phyloP scores from a whole-genome alignment of 2,797 vertebrate genomes.

The Falco novaeseelandiae region DNA sequence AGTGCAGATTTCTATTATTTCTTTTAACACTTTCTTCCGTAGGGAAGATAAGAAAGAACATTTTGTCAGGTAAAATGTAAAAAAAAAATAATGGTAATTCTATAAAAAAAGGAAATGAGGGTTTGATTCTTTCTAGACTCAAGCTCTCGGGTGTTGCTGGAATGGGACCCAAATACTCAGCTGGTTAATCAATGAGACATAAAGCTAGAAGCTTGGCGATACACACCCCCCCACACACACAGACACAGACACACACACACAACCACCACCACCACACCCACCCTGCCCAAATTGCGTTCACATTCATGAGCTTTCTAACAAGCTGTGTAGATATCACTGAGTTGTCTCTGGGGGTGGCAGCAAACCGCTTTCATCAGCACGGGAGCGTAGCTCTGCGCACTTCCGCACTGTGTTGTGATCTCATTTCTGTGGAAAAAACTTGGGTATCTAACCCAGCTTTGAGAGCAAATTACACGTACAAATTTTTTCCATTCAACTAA shows the following conservation, averaged over 20 bases:
- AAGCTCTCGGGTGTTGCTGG: fast-evolving
- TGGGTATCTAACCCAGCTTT: neutral
- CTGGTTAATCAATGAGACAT: neutral
- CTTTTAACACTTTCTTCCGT: neutral
- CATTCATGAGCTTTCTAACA: neutral
- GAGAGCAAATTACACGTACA: neutral
- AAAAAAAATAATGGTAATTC: neutral
- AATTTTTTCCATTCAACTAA: neutral
- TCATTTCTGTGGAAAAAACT: neutral
- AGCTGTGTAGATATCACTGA: neutral
- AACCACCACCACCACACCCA: too few relatives aligned
- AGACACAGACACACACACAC: too few relatives aligned
- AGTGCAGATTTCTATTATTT: neutral
- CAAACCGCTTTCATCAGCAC: neutral
- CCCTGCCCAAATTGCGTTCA: neutral
- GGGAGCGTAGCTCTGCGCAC: neutral
- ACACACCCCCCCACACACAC: too few relatives aligned
- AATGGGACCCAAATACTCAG: neutral
- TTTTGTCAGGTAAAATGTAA: neutral
- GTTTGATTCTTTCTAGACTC: neutral
- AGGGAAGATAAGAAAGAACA: neutral
- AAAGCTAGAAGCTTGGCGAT: neutral
- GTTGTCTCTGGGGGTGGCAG: neutral
- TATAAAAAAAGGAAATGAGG: neutral
- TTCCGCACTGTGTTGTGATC: neutral